phyloP scores from a whole-genome alignment of 2,888 invertebrate genomes.

The Carpatolechia fugitivella region DNA sequence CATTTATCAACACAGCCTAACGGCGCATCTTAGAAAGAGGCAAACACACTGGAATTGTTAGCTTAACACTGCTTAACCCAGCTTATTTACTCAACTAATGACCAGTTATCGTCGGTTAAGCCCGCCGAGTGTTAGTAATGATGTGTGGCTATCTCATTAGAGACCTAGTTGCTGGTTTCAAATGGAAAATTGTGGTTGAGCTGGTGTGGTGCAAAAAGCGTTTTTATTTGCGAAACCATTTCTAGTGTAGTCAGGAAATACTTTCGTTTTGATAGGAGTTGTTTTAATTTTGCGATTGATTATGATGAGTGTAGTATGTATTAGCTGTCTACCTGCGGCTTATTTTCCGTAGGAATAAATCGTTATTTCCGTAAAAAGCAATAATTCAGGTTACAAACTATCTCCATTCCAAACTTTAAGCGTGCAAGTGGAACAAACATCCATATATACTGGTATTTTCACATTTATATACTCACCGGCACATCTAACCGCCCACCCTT shows the following conservation, averaged over 20 bases:
- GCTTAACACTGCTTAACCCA: conserved; percentile 25
- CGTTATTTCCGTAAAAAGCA: too few relatives aligned
- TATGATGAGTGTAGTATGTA: too few relatives aligned
- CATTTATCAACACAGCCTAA: conserved; percentile 27
- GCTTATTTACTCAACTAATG: conserved; percentile 46
- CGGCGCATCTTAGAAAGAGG: conserved; percentile 32
- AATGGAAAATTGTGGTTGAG: neutral
- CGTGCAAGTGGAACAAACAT: too few relatives aligned
- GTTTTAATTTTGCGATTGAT: too few relatives aligned
- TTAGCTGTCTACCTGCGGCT: too few relatives aligned
- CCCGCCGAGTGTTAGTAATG: conserved; percentile 33
- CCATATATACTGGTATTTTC: too few relatives aligned
- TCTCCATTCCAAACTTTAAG: too few relatives aligned
- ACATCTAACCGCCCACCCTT: too few relatives aligned
- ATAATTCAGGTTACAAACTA: too few relatives aligned
- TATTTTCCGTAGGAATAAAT: too few relatives aligned
- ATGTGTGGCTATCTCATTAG: conserved; percentile 35
- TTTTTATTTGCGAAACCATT: neutral
- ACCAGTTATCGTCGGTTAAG: conserved; percentile 22
- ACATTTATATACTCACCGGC: too few relatives aligned
- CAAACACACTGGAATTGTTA: conserved; percentile 35
- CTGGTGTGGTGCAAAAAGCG: neutral
- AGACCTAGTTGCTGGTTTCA: conserved; percentile 11
- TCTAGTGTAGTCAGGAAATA: neutral
- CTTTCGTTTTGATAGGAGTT: too few relatives aligned